Base-by-base conservation (phyloP, 1,140 invertebrate species). In the Protaetia brevitarsis region DNA sequence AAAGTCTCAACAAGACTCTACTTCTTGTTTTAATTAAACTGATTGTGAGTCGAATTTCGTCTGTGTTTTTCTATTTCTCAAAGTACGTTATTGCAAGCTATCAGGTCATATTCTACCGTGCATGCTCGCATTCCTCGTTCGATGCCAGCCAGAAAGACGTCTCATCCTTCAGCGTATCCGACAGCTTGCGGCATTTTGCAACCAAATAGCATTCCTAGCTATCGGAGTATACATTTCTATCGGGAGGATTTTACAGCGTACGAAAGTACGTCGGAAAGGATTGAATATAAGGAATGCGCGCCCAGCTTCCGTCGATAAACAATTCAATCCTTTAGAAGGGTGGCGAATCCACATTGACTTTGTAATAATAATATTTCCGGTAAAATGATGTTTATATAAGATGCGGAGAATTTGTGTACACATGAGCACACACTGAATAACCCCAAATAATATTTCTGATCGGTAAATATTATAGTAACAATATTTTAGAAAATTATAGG, bases 311-410 rank as follows among this genome's bases (percentile, higher is more conserved):
- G n/a, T 37, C 5, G 34, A 37, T 11, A 37, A 11, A 37, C n/a
- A 8, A 37, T 3, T 16, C 34, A 16, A n/a, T n/a, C n/a, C 34
- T 8, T 3, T 37, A 37, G 16, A 37, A 37, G n/a, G n/a, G 34
- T 16, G 34, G 5, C n/a, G n/a, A n/a, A n/a, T n/a, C n/a, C n/a
- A n/a, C n/a, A n/a, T n/a, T n/a, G n/a, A n/a, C n/a, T n/a, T n/a
- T n/a, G n/a, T n/a, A n/a, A n/a, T n/a, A n/a, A n/a, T 37, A 37
- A 37, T 37, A 37, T 37, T 37, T 37, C 34, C 34, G 16, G n/a
- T 37, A 13, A 37, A 37, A 37, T 37, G 5, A 16, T 37, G 10
- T 10, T 11, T 37, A 37, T 0, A 13, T 37, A 37, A 37, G 34
- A 37, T 11, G 10, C 11, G 34, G 34, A 16, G n/a, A 37, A 37